Percentiles rank a stretch among this genome's conserved stretches.
Conservation (phyloP, 2,888 invertebrate species). For the Prionchulus punctatus region DNA sequence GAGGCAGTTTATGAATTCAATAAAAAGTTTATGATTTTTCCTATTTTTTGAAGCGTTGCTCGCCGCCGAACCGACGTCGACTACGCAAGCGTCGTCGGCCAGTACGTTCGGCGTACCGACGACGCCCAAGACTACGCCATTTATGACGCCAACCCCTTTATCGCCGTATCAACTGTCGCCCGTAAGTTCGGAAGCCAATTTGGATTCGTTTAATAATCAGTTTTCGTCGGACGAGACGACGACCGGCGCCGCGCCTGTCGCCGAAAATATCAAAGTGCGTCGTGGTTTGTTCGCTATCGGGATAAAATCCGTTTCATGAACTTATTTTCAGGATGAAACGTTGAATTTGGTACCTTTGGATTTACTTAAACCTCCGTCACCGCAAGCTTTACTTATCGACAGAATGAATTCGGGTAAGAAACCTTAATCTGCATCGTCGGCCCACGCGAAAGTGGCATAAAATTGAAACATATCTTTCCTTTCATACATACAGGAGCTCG, state of each 20-base stretch:
- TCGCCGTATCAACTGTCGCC: slow-evolving; percentile 19
- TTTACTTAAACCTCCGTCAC: slow-evolving; percentile 60
- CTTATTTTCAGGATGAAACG: background rate
- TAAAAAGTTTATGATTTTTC: background rate
- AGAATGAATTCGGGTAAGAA: slow-evolving; percentile 63
- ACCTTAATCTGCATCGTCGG: too few species aligned
- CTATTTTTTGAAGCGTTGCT: background rate
- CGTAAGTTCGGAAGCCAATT: slow-evolving; percentile 10
- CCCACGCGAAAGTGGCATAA: too few species aligned
- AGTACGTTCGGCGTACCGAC: slow-evolving; percentile 21
- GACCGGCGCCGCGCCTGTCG: background rate
- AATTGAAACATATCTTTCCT: too few species aligned
- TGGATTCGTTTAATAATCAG: background rate
- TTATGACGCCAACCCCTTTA: slow-evolving; percentile 20
- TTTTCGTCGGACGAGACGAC: background rate
- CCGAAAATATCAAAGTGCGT: background rate
- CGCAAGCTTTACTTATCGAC: slow-evolving; percentile 65
- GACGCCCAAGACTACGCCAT: slow-evolving; percentile 35
- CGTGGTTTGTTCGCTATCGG: background rate
- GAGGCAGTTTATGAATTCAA: background rate
- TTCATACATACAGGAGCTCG: slow-evolving; percentile 56
- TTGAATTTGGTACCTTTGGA: slow-evolving; percentile 27
- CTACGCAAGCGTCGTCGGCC: slow-evolving; percentile 13
- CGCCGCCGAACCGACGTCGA: background rate
- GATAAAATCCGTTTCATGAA: background rate